These are phyloP conservation scores for Characodon lateralis DNA, from an alignment of 2,797 vertebrate species.

Conservation along the genomic window DNA sequence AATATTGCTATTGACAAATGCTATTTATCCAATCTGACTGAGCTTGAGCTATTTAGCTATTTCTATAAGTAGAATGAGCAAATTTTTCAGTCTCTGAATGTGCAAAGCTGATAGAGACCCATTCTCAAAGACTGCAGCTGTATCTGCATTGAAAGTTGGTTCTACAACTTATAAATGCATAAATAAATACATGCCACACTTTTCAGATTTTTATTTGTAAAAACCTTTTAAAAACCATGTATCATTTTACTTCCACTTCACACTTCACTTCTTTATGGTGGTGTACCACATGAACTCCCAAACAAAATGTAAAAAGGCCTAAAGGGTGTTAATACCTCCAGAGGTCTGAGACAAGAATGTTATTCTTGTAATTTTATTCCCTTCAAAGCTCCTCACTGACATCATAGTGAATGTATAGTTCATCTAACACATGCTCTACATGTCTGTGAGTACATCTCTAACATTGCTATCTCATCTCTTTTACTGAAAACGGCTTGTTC, in stretches of 20 bases:
- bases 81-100: not conserved
- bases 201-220: not conserved
- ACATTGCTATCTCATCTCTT: conserved; percentile 67
- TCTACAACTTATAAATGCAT: not conserved
- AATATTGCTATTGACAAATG: not conserved
- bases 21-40: not conserved
- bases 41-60: not conserved
- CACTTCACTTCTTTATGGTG: not conserved
- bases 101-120: not conserved
- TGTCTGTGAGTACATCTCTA: conserved; percentile 63
- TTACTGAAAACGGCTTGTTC: conserved; percentile 67
- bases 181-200: not conserved
- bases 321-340: conserved; percentile 3
- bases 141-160: not conserved
- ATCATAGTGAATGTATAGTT: conserved; percentile 68
- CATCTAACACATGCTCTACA: conserved; percentile 69
- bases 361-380: conserved; percentile 31
- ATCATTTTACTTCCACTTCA: not conserved
- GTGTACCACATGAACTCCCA: not conserved
- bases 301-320: conserved; percentile 1
- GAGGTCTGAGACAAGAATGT: conserved; percentile 1
- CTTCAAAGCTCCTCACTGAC: conserved; percentile 46
- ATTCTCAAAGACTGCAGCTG: not conserved
- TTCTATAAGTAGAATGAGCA: not conserved
- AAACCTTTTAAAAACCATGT: not conserved